These are phyloP conservation scores for Drosophila austrosaltans DNA, from an alignment of 2,888 invertebrate species.

Conservation along the genomic window DNA sequence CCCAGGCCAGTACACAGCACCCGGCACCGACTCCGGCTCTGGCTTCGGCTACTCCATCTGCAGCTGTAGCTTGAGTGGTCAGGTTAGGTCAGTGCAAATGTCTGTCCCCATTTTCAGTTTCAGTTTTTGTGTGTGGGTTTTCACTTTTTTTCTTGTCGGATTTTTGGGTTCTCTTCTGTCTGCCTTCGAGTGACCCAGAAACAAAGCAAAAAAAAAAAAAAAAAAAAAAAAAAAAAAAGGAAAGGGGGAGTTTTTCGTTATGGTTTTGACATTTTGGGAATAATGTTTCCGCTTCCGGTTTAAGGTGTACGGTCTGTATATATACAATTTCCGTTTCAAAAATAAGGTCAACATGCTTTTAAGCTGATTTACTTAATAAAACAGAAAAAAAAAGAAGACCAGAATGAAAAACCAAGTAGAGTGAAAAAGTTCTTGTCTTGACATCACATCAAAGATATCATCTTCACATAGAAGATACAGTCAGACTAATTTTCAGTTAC, in stretches of 20 bases:
- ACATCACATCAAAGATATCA: conserved; percentile 73
- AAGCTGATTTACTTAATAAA: conserved; percentile 62
- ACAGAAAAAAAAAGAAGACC: conserved; percentile 34
- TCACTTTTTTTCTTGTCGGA: conserved; percentile 50
- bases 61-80: conserved; percentile 11
- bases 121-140: conserved; percentile 28
- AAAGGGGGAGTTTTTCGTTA: conserved; percentile 75
- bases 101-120: conserved; percentile 18
- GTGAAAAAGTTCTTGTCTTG: conserved; percentile 9
- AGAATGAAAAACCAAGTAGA: conserved; percentile 17
- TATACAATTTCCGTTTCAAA: conserved; percentile 70
- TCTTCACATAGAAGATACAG: conserved; percentile 58
- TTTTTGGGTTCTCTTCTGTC: conserved; percentile 54
- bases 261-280: conserved; percentile 79
- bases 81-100: conserved; percentile 27
- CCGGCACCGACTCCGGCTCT: not conserved
- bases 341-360: conserved; percentile 73
- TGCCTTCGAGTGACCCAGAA: conserved; percentile 66
- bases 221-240: not conserved
- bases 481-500: conserved; percentile 74
- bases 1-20: not conserved
- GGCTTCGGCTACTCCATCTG: not conserved
- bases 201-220: conserved; percentile 33
- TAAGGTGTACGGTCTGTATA: conserved; percentile 67
- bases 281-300: conserved; percentile 78